Percentiles rank a stretch among this genome's conserved stretches.
These are phyloP conservation scores for Falco cherrug DNA, from an alignment of 2,797 vertebrate species.

Conservation along the genomic window DNA sequence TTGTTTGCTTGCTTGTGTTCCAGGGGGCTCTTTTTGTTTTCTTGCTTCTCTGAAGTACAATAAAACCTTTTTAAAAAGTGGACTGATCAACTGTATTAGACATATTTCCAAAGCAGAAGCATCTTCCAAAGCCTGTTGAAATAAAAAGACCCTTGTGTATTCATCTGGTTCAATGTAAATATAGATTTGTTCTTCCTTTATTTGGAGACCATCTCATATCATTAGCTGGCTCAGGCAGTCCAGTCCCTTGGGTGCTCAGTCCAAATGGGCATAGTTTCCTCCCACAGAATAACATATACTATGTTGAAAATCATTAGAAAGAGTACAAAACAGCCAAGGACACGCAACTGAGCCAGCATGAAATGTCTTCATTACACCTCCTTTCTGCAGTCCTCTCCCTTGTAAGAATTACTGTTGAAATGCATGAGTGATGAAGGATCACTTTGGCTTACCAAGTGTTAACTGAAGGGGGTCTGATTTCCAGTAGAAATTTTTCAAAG, in stretches of 20 bases:
- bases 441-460: background rate
- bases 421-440: background rate
- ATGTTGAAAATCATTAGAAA: background rate
- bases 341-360: background rate
- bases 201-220: background rate
- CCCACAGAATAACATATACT: background rate
- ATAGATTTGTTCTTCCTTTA: background rate
- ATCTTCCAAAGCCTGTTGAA: background rate
- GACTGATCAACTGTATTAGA: background rate
- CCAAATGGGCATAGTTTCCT: background rate
- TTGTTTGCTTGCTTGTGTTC: background rate
- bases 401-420: background rate
- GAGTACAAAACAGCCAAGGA: background rate
- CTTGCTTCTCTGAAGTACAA: background rate
- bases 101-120: background rate
- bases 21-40: background rate
- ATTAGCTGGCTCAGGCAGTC: background rate
- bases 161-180: background rate
- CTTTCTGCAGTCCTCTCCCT: background rate
- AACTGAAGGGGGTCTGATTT: background rate
- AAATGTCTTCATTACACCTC: background rate
- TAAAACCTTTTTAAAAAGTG: background rate
- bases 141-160: background rate
- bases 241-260: background rate
- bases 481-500: background rate